Evolutionary conservation across 2,888 invertebrate genomes (phyloP).

Genomic region (Anoplius nigerrimus): DNA sequence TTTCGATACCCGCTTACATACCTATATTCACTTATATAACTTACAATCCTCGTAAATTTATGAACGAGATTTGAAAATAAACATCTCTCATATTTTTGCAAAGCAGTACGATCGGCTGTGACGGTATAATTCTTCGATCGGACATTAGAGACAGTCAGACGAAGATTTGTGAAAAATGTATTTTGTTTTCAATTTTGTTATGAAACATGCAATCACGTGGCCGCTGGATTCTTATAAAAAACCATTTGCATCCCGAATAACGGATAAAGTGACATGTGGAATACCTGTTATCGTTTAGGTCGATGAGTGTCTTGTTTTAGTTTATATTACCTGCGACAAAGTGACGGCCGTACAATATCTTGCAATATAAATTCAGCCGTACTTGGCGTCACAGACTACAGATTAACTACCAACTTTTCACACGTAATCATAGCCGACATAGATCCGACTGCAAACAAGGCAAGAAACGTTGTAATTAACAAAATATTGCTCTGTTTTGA

Average conservation of each 20-base stretch:
- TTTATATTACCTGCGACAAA: too few species aligned
- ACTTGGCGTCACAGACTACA: slow-evolving; percentile 7
- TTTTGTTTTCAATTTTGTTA: slow-evolving; percentile 1
- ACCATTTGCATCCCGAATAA: background rate
- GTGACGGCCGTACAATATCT: too few species aligned
- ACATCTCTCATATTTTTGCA: slow-evolving; percentile 22
- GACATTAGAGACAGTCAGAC: background rate
- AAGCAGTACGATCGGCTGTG: slow-evolving; percentile 3
- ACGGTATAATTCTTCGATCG: slow-evolving; percentile 1
- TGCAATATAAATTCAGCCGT: background rate
- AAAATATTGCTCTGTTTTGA: background rate
- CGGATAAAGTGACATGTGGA: background rate
- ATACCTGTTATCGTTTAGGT: background rate
- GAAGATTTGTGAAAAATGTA: background rate
- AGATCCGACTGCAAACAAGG: background rate
- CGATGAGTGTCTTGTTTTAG: background rate
- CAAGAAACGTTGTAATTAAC: background rate
- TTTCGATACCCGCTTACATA: background rate
- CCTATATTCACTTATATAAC: background rate
- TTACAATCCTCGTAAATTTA: background rate
- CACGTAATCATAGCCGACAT: background rate
- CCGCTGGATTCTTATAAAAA: background rate
- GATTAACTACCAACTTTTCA: slow-evolving; percentile 41
- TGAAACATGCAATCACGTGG: background rate
- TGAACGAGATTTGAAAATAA: background rate